Evolutionary conservation across 2,888 invertebrate species (phyloP).

Genomic region (Hesperia comma): DNA sequence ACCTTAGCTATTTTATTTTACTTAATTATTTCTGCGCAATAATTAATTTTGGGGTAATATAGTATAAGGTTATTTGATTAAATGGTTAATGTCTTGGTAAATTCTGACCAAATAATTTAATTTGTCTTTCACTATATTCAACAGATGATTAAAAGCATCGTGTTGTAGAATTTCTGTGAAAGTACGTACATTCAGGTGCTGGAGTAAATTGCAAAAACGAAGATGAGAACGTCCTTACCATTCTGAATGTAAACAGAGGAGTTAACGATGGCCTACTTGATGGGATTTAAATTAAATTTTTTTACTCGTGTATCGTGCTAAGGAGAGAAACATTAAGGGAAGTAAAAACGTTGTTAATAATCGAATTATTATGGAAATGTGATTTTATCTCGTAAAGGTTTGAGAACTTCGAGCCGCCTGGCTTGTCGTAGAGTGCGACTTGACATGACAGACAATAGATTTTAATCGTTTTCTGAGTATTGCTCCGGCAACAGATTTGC

Average conservation of each 20-base stretch:
- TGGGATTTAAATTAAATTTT: conserved; percentile 43
- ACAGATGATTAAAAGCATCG: not conserved
- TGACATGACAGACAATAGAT: conserved; percentile 18
- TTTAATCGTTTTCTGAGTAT: conserved; percentile 14
- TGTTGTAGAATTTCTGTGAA: conserved; percentile 5
- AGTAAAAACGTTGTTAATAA: conserved; percentile 38
- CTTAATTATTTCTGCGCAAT: no score
- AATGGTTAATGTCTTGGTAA: no score
- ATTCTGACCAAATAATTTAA: no score
- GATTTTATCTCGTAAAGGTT: conserved; percentile 33
- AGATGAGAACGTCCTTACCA: conserved; percentile 33
- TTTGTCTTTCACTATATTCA: not conserved
- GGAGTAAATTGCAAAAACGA: conserved; percentile 26
- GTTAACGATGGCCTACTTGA: conserved; percentile 43
- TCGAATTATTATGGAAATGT: conserved; percentile 35
- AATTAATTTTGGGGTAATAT: no score
- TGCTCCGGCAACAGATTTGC: not conserved
- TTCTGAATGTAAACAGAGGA: conserved; percentile 41
- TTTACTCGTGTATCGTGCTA: conserved; percentile 35
- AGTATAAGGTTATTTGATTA: no score
- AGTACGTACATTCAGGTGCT: not conserved
- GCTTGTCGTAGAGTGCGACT: conserved; percentile 4
- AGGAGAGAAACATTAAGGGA: conserved; percentile 38
- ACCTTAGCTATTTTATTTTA: no score
- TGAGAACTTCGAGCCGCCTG: not conserved